These are phyloP conservation scores for Gopherus flavomarginatus DNA, from an alignment of 2,113 vertebrate genomes.

Conservation along the genomic window DNA sequence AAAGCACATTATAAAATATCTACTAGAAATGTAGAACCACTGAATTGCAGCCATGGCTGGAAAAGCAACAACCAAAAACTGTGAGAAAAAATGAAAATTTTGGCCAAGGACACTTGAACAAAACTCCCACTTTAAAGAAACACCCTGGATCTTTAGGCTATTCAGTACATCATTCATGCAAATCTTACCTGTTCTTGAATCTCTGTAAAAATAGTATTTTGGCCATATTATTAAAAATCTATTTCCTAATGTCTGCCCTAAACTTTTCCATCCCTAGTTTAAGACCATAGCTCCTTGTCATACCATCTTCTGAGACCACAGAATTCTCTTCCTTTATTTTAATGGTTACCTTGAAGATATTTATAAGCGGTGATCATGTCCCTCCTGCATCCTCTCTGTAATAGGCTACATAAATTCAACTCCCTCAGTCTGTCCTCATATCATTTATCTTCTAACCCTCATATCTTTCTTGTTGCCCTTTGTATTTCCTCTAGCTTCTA, in stretches of 20 bases:
- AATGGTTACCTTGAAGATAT: constrained; percentile 10
- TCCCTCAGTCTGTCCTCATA: background rate
- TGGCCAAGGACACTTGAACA: background rate
- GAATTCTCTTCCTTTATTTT: background rate
- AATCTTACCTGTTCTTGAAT: background rate
- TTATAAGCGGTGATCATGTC: background rate
- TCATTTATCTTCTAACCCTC: background rate
- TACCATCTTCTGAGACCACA: background rate
- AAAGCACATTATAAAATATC: background rate
- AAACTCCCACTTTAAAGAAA: background rate
- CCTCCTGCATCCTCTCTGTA: background rate
- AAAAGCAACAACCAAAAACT: background rate
- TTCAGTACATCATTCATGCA: background rate
- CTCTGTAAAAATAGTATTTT: background rate
- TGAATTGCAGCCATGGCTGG: background rate
- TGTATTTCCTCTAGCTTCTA: constrained; percentile 2
- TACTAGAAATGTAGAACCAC: background rate
- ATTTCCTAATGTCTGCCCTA: background rate
- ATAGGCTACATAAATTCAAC: background rate
- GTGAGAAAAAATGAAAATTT: background rate
- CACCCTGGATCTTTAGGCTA: background rate
- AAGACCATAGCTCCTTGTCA: background rate
- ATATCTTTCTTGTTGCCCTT: background rate
- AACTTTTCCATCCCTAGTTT: background rate
- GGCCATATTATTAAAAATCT: background rate